phyloP scores from a whole-genome alignment of 2,797 vertebrate genomes.

The Caiman crocodilus region DNA sequence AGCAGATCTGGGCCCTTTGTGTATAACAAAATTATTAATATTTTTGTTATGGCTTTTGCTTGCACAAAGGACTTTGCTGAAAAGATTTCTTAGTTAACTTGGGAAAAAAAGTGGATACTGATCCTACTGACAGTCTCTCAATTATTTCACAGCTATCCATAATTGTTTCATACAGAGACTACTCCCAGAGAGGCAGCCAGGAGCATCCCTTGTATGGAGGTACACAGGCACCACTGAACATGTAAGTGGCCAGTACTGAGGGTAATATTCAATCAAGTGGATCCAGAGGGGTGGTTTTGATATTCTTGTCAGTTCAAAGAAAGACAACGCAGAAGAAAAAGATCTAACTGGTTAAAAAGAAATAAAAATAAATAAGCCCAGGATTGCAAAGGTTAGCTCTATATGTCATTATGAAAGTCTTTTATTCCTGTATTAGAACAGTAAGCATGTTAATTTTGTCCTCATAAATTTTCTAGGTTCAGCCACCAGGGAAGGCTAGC shows the following conservation, averaged over 20 bases:
- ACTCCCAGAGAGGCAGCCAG: constrained; percentile 3
- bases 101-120: neutral
- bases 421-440: constrained; percentile 23
- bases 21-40: constrained; percentile 2
- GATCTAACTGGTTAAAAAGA: constrained; percentile 30
- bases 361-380: constrained; percentile 50
- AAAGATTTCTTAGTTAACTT: constrained; percentile 1
- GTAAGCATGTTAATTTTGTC: constrained; percentile 55
- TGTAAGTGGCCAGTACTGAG: constrained; percentile 2
- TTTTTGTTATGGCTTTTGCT: constrained; percentile 22
- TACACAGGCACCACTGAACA: constrained; percentile 15
- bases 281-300: constrained; percentile 48
- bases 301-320: constrained; percentile 65
- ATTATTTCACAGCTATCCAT: neutral
- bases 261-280: constrained; percentile 40
- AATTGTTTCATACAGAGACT: neutral
- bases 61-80: neutral
- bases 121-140: neutral
- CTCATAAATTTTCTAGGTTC: constrained; percentile 63
- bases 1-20: neutral
- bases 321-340: constrained; percentile 12
- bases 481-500: constrained; percentile 56
- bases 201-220: constrained; percentile 22
- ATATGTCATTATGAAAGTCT: neutral
- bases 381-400: neutral